These are phyloP conservation scores for Cervus canadensis DNA, from an alignment of 2,113 vertebrate species.

Conservation along the genomic window DNA sequence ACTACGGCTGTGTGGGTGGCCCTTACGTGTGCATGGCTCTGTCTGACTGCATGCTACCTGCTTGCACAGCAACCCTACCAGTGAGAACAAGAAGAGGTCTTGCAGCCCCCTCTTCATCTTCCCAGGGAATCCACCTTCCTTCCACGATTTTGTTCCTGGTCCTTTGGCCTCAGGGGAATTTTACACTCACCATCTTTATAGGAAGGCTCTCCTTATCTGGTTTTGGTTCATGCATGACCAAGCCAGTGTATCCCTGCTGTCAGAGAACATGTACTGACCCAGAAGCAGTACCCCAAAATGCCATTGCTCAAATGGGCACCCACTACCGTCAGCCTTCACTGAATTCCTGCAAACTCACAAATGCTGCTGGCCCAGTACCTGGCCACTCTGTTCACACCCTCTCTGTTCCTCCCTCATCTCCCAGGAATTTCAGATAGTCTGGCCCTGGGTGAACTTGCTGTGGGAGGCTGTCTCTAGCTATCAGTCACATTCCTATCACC, in stretches of 20 bases:
- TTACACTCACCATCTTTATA: neutral
- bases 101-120: neutral
- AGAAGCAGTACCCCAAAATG: too few species aligned
- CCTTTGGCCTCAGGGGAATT: neutral
- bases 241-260: neutral
- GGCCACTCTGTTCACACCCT: neutral
- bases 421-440: neutral
- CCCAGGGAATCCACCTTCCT: neutral
- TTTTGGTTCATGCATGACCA: neutral
- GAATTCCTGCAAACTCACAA: neutral
- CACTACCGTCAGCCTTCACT: neutral
- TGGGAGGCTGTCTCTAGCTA: neutral
- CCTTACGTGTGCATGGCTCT: rapidly evolving
- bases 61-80: neutral
- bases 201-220: neutral
- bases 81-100: neutral
- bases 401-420: neutral
- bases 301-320: neutral
- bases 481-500: neutral
- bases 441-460: too few species aligned
- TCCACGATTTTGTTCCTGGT: neutral
- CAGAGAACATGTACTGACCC: neutral
- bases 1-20: rapidly evolving
- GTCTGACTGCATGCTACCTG: neutral
- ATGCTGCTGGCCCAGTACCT: too few species aligned